Evolutionary conservation across 2,888 invertebrate genomes (phyloP).

Genomic region (Ariolimax columbianus): DNA sequence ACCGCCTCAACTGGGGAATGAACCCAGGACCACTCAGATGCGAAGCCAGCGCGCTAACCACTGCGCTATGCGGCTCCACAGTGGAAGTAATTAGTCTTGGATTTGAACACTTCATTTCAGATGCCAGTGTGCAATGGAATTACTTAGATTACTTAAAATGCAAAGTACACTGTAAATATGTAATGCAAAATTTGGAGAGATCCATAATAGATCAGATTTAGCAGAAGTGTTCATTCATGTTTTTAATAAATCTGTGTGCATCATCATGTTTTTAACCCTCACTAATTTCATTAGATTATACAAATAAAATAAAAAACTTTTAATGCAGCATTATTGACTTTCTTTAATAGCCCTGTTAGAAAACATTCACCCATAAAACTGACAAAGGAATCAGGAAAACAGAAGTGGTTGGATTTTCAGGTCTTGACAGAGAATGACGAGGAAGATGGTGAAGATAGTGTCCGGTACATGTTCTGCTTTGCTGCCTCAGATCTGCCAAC

Average conservation of each 20-base stretch:
- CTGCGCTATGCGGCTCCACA: too few species aligned
- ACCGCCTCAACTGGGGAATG: too few species aligned
- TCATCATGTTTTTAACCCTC: background rate
- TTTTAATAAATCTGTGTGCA: background rate
- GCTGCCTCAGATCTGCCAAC: slow-evolving; percentile 36
- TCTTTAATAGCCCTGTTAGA: slow-evolving; percentile 43
- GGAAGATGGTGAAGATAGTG: slow-evolving; percentile 31
- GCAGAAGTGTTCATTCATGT: background rate
- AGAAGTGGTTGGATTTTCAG: slow-evolving; percentile 48
- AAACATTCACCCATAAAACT: slow-evolving; percentile 34
- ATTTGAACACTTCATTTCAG: too few species aligned
- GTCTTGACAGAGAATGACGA: slow-evolving; percentile 37
- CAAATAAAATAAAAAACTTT: background rate
- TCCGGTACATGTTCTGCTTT: slow-evolving; percentile 34
- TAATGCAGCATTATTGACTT: slow-evolving; percentile 4
- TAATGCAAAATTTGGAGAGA: too few species aligned
- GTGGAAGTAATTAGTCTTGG: too few species aligned
- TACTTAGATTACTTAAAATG: too few species aligned
- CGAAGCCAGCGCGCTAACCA: too few species aligned
- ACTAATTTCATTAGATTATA: too few species aligned
- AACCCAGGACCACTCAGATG: too few species aligned
- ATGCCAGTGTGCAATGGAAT: too few species aligned
- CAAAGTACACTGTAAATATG: too few species aligned
- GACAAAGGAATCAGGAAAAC: slow-evolving; percentile 39
- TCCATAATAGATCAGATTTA: background rate